Conservation (phyloP, 1,140 invertebrate species). For the Thereuonema tuberculata region DNA sequence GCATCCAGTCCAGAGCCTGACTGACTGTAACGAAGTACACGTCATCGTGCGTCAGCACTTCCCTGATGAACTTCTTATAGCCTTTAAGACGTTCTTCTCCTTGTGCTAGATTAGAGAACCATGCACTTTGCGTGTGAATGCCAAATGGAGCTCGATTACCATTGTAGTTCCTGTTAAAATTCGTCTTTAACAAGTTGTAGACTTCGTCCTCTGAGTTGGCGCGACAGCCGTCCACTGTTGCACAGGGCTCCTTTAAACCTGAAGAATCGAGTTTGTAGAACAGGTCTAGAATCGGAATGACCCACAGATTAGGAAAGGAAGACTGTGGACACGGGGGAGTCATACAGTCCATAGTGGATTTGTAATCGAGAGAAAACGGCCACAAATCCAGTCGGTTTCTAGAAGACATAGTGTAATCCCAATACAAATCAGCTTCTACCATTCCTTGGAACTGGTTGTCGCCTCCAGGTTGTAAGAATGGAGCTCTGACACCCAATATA, state of each 20-base stretch:
- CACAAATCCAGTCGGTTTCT: too few species aligned
- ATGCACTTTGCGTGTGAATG: background rate
- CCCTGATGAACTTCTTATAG: background rate
- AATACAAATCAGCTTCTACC: constrained; percentile 35
- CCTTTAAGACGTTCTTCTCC: background rate
- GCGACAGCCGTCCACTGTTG: background rate
- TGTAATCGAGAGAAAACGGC: background rate
- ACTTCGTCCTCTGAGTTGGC: background rate
- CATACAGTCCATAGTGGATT: background rate
- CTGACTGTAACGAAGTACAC: background rate
- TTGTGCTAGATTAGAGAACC: background rate
- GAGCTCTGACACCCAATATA: constrained; percentile 37
- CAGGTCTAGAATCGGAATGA: background rate
- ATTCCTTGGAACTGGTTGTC: constrained; percentile 41
- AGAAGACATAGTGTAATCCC: constrained; percentile 62
- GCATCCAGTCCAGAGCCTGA: too few species aligned
- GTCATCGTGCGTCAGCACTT: background rate
- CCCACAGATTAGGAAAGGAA: background rate
- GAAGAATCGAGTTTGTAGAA: too few species aligned
- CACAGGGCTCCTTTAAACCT: too few species aligned
- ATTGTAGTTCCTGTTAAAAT: background rate
- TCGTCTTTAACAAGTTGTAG: background rate
- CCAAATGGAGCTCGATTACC: background rate
- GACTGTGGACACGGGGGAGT: background rate
- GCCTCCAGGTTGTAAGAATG: constrained; percentile 50